phyloP scores from a whole-genome alignment of 2,888 invertebrate genomes.

The Parasteatoda lunata region DNA sequence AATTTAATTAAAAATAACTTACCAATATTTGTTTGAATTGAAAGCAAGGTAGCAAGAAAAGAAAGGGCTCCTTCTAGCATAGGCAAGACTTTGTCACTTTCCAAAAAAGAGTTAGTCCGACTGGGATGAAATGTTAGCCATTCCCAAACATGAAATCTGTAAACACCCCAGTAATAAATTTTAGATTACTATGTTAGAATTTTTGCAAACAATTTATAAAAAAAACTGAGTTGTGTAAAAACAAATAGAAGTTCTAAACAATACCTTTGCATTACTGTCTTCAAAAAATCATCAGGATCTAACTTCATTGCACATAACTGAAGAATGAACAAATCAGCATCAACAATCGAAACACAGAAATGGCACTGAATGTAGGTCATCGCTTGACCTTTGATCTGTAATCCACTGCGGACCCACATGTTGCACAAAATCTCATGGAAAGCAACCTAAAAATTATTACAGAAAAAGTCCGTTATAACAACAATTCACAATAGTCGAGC shows the following conservation, averaged over 20 bases:
- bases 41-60: slow-evolving; percentile 90
- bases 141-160: slow-evolving; percentile 88
- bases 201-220: neutral
- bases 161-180: slow-evolving; percentile 1
- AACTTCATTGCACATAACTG: slow-evolving; percentile 94
- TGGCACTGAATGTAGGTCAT: slow-evolving; percentile 99
- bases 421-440: slow-evolving; percentile 96
- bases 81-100: slow-evolving; percentile 87
- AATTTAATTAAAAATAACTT: slow-evolving; percentile 64
- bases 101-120: slow-evolving; percentile 77
- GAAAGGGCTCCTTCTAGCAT: slow-evolving; percentile 95
- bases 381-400: slow-evolving; percentile 98
- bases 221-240: neutral
- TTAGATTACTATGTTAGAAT: neutral
- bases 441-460: slow-evolving; percentile 81
- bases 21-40: slow-evolving; percentile 91
- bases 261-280: slow-evolving; percentile 90
- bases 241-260: slow-evolving; percentile 79
- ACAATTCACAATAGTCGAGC: no score
- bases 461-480: no score
- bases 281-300: slow-evolving; percentile 86
- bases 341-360: slow-evolving; percentile 98
- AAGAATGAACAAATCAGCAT: slow-evolving; percentile 95
- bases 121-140: slow-evolving; percentile 78
- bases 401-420: slow-evolving; percentile 96